Conservation (phyloP, 2,797 vertebrate genomes). For the Mastacembelus armatus region DNA sequence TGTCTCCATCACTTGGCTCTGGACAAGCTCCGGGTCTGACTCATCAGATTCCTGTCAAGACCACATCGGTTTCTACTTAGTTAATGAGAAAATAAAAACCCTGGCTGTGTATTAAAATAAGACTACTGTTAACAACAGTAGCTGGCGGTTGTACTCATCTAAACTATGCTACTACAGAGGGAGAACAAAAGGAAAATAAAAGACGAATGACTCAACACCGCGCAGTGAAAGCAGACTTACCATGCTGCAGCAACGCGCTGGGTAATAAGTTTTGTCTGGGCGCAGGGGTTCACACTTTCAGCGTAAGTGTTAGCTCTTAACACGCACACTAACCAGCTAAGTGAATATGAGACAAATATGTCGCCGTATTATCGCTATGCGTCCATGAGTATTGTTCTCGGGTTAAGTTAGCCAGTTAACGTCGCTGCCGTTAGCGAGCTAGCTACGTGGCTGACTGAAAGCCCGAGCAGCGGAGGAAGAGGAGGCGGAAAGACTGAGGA, state of each 20-base stretch:
- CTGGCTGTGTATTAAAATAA: accelerated
- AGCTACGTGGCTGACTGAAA: conserved; percentile 77
- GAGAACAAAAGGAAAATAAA: neutral
- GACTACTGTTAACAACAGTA: too few relatives aligned
- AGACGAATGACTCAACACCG: accelerated
- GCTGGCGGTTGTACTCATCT: neutral
- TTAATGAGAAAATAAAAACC: neutral
- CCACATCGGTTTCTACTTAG: neutral
- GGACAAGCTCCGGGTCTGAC: conserved; percentile 45
- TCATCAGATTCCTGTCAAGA: conserved; percentile 61
- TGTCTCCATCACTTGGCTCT: conserved; percentile 49
- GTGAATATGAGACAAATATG: neutral
- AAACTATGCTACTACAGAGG: neutral
- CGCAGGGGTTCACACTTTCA: neutral
- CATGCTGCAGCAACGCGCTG: conserved; percentile 20
- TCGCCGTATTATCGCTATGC: too few relatives aligned
- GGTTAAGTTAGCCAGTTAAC: conserved; percentile 31
- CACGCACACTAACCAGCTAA: conserved; percentile 4
- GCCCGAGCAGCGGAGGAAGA: conserved; percentile 67
- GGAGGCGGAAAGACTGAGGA: conserved; percentile 79
- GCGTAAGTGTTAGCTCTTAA: neutral
- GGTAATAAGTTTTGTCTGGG: neutral
- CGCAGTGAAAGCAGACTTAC: conserved; percentile 31
- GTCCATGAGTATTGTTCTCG: neutral
- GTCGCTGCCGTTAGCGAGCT: conserved; percentile 42